Evolutionary conservation across 37 sponge, comb jelly and placozoan species (phyloP), one percentile per base, ranked within the genome.

Genomic region (Cladorhizidae sp.): DNA sequence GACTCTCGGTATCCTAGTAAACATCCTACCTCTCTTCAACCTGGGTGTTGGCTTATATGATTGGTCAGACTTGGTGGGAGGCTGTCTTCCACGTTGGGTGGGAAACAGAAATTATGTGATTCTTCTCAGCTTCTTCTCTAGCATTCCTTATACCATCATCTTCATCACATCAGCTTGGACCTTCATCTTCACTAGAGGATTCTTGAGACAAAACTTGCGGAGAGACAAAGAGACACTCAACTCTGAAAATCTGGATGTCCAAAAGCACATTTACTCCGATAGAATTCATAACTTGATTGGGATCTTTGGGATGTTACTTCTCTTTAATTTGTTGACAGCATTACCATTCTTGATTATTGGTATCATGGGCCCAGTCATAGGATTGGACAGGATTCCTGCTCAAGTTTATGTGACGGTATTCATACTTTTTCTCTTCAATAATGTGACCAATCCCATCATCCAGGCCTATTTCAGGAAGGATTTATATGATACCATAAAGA

Each of bases 111-210:
- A 23, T 2, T 81, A 72, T 57, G 82, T 81, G 25, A 70, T 81
- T 26, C 38, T 40, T 26, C 31, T 70, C 32, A 55, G 55, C 43
- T 36, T 81, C 11, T 3, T 37, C 28, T 21, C 26, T 5, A 3
- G 55, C 0, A 33, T 71, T 43, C 73, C 82, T 11, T 71, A 72
- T 58, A 8, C 28, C 37, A 82, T 64, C 28, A 82, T 82, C 62
- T 28, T 62, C 52, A 21, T 84, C 36, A 76, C 85, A 32, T 56
- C 85, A 17, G 43, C 68, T 0, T 84, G 85, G 85, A 84, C 85
- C 7, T 76, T 58, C 20, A 1, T 67, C 8, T 75, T 76, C 32
- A 84, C 85, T 29, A 3, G 85, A 54, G 17, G 36, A 9, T 82
- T 73, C 59, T 31, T 82, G 20, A 62, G 59, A 25, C 39, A 39